Percentiles rank a stretch among this genome's conserved stretches.
Evolutionary conservation across 1,140 invertebrate species (phyloP).

Genomic region (Diorhabda carinulata): DNA sequence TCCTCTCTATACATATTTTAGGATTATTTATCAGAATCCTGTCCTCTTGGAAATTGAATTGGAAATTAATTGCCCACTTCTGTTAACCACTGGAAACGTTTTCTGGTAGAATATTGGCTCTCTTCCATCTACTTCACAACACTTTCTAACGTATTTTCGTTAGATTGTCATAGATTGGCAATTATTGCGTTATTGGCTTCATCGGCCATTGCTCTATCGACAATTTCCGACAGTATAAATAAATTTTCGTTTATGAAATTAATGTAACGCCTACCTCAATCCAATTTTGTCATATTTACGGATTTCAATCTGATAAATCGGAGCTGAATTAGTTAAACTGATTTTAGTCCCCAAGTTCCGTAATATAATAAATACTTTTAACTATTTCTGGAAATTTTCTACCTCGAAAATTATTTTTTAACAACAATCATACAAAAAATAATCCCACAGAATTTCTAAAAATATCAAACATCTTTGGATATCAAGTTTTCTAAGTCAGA

Average conservation of each 20-base stretch:
- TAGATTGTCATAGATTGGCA: slow-evolving; percentile 10
- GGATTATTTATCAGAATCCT: too few species aligned
- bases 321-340: neutral
- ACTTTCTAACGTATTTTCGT: slow-evolving; percentile 10
- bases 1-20: too few species aligned
- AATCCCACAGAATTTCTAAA: too few species aligned
- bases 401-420: too few species aligned
- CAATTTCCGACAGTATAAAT: slow-evolving; percentile 27
- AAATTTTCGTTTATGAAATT: slow-evolving; percentile 27
- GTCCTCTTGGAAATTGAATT: neutral
- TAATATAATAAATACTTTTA: too few species aligned
- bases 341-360: too few species aligned
- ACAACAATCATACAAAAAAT: too few species aligned
- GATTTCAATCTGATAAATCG: neutral
- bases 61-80: neutral
- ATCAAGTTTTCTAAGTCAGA: too few species aligned
- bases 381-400: too few species aligned
- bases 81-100: neutral
- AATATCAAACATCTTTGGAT: too few species aligned
- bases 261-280: slow-evolving; percentile 28
- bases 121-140: neutral
- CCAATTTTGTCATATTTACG: slow-evolving; percentile 10
- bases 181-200: slow-evolving; percentile 13
- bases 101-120: neutral
- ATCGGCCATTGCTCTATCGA: slow-evolving; percentile 26